Conservation (phyloP, 2,797 vertebrate species). For the Silurus lanzhouensis region DNA sequence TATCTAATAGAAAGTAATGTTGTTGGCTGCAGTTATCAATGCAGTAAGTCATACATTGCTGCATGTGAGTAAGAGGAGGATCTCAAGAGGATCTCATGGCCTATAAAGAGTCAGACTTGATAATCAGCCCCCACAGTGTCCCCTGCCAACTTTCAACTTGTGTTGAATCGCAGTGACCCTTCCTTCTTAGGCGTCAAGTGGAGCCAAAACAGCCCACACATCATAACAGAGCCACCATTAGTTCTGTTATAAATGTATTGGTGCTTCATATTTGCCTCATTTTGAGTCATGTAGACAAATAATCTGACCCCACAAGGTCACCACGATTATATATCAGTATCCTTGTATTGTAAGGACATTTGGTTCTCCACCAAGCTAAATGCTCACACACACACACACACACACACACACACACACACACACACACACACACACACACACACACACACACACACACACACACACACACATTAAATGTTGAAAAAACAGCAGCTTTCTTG, state of each 20-base stretch:
- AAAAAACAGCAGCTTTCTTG: neutral
- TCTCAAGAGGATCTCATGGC: neutral
- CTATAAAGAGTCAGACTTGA: neutral
- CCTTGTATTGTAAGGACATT: neutral
- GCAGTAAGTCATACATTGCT: neutral
- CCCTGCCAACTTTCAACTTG: neutral
- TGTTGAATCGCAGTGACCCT: slow-evolving; percentile 3
- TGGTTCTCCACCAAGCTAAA: neutral
- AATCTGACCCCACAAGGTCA: neutral
- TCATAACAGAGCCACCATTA: neutral
- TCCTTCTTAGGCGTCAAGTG: neutral
- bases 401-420: neutral
- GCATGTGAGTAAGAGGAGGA: neutral
- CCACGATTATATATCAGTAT: neutral
- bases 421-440: neutral
- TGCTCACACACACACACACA: neutral
- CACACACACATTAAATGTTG: neutral
- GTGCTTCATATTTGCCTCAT: neutral
- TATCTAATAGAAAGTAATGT: neutral
- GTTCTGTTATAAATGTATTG: neutral
- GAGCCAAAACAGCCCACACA: neutral
- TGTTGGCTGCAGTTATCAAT: neutral
- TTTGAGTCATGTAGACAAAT: neutral
- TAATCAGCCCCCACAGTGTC: neutral
- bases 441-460: neutral